A percentile compares a stretch with the other conserved stretches of the same genome.
Evolutionary conservation across 2,888 invertebrate genomes (phyloP).

Genomic region (Ormyrus nitidulus): DNA sequence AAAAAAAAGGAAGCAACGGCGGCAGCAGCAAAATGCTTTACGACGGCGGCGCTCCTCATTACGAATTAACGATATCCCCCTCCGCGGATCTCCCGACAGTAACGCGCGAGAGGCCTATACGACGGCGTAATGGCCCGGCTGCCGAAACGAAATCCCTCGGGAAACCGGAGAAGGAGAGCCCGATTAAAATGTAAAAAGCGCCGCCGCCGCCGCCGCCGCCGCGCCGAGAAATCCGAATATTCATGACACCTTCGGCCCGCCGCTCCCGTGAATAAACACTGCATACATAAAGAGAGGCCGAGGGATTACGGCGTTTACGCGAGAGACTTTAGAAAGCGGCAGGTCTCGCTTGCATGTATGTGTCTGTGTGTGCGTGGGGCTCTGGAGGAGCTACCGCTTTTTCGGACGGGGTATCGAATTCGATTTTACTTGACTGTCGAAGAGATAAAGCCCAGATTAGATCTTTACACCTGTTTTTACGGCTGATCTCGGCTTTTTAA

Average conservation of each 20-base stretch:
- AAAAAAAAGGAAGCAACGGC: not conserved
- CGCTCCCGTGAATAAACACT: slow-evolving; percentile 51
- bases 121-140: slow-evolving; percentile 44
- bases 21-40: slow-evolving; percentile 33
- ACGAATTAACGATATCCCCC: slow-evolving; percentile 51
- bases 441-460: slow-evolving; percentile 24
- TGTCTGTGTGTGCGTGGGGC: not conserved
- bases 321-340: too few relatives aligned
- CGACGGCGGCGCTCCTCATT: slow-evolving; percentile 46
- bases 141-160: not conserved
- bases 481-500: slow-evolving; percentile 26
- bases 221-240: slow-evolving; percentile 38
- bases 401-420: not conserved
- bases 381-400: slow-evolving; percentile 14
- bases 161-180: not conserved
- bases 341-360: not conserved
- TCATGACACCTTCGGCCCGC: slow-evolving; percentile 38
- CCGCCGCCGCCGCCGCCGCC: not conserved
- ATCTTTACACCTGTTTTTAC: slow-evolving; percentile 46
- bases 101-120: slow-evolving; percentile 12
- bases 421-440: slow-evolving; percentile 15
- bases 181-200: slow-evolving; percentile 54
- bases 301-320: slow-evolving; percentile 27
- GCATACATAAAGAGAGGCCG: slow-evolving; percentile 28
- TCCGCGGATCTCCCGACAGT: not conserved